Percentiles rank a stretch among this genome's conserved stretches.
These are phyloP conservation scores for Falco cherrug DNA, from an alignment of 2,797 vertebrate genomes.

Conservation along the genomic window DNA sequence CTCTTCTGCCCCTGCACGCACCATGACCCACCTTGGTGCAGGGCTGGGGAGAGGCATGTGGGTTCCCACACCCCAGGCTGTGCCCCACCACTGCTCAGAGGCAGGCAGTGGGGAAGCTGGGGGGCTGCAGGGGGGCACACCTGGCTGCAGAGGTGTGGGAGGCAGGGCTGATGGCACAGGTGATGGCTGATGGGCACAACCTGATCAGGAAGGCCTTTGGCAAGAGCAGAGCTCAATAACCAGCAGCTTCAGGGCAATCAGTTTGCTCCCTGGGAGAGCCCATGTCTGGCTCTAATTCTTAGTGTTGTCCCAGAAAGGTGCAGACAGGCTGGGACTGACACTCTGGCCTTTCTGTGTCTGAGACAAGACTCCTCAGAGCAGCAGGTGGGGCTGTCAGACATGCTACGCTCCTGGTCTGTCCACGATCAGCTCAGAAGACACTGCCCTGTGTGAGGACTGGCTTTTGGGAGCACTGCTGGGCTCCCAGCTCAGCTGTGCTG, in stretches of 20 bases:
- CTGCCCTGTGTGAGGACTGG: neutral
- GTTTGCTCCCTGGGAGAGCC: neutral
- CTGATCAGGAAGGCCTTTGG: neutral
- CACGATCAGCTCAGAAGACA: neutral
- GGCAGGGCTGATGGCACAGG: neutral
- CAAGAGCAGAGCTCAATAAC: neutral
- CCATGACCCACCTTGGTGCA: neutral
- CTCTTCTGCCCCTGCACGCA: neutral
- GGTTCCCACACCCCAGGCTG: neutral
- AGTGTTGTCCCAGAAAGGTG: neutral
- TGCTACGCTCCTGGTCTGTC: neutral
- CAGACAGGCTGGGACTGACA: neutral
- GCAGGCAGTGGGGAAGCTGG: neutral
- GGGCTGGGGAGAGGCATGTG: fast-evolving
- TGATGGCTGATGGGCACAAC: fast-evolving
- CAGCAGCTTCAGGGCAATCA: neutral
- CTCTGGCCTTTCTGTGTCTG: neutral
- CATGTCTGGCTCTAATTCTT: neutral
- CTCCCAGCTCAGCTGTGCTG: neutral
- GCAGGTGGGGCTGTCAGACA: neutral
- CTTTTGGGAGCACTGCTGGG: neutral
- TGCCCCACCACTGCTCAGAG: neutral
- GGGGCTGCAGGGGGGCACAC: fast-evolving
- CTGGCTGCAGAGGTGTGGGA: neutral
- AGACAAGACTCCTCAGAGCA: neutral